These are phyloP conservation scores for Neopipo cinnamomea DNA, from an alignment of 2,113 vertebrate species.

Conservation along the genomic window DNA sequence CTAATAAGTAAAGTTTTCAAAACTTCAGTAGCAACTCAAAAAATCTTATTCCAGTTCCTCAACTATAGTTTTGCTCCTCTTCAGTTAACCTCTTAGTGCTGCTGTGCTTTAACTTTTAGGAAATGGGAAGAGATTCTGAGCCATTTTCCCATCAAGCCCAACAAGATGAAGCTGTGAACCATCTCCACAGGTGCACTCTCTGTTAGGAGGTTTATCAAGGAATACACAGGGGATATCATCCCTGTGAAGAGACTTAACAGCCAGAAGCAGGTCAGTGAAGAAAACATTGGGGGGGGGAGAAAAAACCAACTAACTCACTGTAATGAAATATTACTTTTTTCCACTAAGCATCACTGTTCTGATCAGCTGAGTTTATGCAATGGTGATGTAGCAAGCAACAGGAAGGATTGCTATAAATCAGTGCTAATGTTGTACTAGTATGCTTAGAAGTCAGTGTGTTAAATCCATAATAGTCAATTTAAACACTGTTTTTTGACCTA, in stretches of 20 bases:
- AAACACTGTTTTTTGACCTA: neutral
- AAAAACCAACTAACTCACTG: neutral
- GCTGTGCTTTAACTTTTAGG: neutral
- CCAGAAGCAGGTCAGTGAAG: neutral
- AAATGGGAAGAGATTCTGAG: neutral
- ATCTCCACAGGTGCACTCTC: neutral
- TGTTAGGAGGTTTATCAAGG: neutral
- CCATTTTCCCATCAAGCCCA: neutral
- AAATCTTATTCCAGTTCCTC: neutral
- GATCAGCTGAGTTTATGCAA: neutral
- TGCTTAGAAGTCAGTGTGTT: neutral
- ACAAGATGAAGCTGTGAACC: neutral
- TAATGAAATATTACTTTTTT: rapidly evolving
- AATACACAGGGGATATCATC: neutral
- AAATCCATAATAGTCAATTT: neutral
- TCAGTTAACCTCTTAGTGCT: neutral
- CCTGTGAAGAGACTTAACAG: neutral
- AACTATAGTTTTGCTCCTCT: neutral
- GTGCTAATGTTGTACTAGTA: neutral
- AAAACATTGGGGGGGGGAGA: rapidly evolving
- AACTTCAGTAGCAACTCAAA: neutral
- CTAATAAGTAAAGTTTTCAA: neutral
- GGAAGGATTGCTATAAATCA: neutral
- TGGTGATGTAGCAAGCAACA: neutral
- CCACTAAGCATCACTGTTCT: neutral